Conservation (phyloP, 2,888 invertebrate species). For the Crocallis elinguaria region DNA sequence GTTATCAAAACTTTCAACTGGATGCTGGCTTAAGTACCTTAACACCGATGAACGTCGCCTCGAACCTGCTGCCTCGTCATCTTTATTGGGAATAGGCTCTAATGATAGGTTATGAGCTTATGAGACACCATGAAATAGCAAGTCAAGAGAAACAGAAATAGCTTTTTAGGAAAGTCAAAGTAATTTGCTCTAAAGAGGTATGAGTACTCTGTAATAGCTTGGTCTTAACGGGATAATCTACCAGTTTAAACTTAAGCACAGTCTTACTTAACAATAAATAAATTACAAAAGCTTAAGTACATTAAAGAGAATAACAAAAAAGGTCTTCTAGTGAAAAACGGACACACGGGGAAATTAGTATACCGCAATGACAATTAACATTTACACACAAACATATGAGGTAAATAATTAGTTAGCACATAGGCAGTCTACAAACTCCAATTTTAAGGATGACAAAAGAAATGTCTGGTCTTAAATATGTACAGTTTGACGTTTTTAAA, state of each 20-base stretch:
- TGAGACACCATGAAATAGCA: constrained; percentile 10
- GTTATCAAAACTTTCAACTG: constrained; percentile 48
- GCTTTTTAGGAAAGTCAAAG: not conserved
- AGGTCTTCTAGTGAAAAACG: too few relatives aligned
- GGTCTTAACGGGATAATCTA: not conserved
- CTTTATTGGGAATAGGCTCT: constrained; percentile 27
- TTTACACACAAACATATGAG: constrained; percentile 8
- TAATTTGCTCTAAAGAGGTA: not conserved
- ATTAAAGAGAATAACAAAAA: too few relatives aligned
- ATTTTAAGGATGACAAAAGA: constrained; percentile 40
- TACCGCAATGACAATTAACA: constrained; percentile 20
- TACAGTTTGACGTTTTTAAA: not conserved
- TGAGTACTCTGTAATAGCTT: not conserved
- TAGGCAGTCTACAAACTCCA: constrained; percentile 26
- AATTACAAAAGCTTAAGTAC: too few relatives aligned
- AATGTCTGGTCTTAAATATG: not conserved
- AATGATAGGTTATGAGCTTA: constrained; percentile 20
- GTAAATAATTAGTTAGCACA: constrained; percentile 41
- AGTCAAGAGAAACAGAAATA: constrained; percentile 4
- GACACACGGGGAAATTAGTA: not conserved
- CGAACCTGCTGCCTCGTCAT: constrained; percentile 57
- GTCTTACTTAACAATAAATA: too few relatives aligned
- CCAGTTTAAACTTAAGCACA: too few relatives aligned
- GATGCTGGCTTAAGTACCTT: constrained; percentile 59
- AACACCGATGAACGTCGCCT: constrained; percentile 50